phyloP scores from a whole-genome alignment of 2,113 vertebrate genomes.

The Hemicordylus capensis region DNA sequence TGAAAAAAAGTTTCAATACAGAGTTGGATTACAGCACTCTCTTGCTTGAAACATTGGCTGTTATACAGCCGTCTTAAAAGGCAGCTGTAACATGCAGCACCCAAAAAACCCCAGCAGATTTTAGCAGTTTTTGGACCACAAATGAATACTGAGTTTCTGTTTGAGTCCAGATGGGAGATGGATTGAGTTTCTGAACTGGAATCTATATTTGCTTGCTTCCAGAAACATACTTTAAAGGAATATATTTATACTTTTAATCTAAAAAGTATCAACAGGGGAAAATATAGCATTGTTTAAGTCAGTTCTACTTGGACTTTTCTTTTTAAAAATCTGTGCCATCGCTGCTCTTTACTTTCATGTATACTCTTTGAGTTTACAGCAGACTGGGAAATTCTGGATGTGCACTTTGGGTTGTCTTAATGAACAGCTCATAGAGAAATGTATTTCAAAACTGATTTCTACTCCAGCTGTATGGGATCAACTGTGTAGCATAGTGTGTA shows the following conservation, averaged over 20 bases:
- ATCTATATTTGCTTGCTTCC: conserved; percentile 46
- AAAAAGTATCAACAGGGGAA: conserved; percentile 29
- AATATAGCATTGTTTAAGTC: conserved; percentile 59
- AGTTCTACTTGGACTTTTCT: conserved; percentile 28
- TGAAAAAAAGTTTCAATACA: conserved; percentile 80
- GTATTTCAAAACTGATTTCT: conserved; percentile 69
- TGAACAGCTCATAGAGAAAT: conserved; percentile 68
- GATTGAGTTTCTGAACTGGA: conserved; percentile 47
- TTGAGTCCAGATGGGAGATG: conserved; percentile 56
- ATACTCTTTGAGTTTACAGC: conserved; percentile 52
- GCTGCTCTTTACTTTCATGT: conserved; percentile 44
- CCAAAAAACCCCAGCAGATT: conserved; percentile 31
- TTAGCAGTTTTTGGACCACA: conserved; percentile 57
- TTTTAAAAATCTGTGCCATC: conserved; percentile 48
- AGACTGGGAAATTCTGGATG: conserved; percentile 29
- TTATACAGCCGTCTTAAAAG: conserved; percentile 59
- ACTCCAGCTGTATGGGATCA: conserved; percentile 57
- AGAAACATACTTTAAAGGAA: conserved; percentile 39
- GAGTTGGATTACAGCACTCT: conserved; percentile 72
- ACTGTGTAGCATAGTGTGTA: conserved; percentile 66
- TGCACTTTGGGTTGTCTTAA: conserved; percentile 56
- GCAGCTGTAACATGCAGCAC: conserved; percentile 51
- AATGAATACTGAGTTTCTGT: conserved; percentile 57
- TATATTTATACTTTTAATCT: conserved; percentile 46
- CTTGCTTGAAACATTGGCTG: conserved; percentile 63